Base-by-base conservation (phyloP, 2,113 vertebrate species). In the Chaetodon trifascialis region DNA sequence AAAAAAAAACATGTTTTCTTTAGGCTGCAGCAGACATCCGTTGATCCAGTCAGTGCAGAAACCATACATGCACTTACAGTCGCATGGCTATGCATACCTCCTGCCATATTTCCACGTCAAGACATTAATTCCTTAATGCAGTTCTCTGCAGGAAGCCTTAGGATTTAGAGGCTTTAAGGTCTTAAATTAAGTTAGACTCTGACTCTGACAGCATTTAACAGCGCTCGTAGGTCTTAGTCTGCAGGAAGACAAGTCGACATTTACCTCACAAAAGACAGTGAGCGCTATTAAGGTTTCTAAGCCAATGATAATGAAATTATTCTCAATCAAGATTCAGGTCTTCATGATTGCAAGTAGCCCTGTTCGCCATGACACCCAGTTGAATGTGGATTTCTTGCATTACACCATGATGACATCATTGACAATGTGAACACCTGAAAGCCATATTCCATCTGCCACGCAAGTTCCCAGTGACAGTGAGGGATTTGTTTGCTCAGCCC, bases 41-140 rank as follows among this genome's bases (percentile, higher is more conserved):
- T 36, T 21, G 30, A 82, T 80, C 36, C 25, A 19, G 36, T 87
- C 63, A 81, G 52, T 49, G 46, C 60, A 59, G 55, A 40, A 56
- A 36, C 56, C 47, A 54, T 21, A 44, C 59, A 40, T 73, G 38
- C 23, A 66, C 65, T 84, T 73, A 58, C 30, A 76, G 4, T 56
- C 62, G 52, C 73, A 44, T 69, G 47, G 44, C 34, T n/a, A 83
- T 60, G 70, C 80, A 76, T 64, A 34, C 68, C 73, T 64, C 55
- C 52, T 59, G 64, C 47, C 69, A 34, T 6, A 74, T 63, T 65
- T 79, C 80, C 40, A 0, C 75, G 73, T 83, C 78, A 16, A 76
- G 79, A 84, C 88, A 73, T 88, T 87, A 81, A 87, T 86, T 88
- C 72, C 81, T 82, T 91, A 91, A 91, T 89, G 83, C 80, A 88